Conservation (phyloP, 2,113 vertebrate genomes). For the Podarcis cretensis region DNA sequence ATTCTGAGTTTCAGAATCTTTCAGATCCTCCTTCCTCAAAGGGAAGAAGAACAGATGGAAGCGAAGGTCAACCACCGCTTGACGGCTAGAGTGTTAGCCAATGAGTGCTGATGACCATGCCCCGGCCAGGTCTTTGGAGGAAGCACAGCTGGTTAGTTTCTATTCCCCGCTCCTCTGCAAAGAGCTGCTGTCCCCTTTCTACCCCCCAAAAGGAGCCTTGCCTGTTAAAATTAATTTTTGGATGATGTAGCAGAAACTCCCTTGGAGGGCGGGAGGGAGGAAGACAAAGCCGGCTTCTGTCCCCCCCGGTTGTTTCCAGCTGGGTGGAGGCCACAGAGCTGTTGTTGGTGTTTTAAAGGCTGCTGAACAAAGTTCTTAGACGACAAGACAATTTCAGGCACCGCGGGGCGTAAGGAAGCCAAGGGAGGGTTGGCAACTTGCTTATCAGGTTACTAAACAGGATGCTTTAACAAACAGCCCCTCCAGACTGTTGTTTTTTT, state of each 20-base stretch:
- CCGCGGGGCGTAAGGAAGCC: slow-evolving; percentile 54
- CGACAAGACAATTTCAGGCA: slow-evolving; percentile 58
- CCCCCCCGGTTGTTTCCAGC: slow-evolving; percentile 61
- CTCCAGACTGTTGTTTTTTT: too few relatives aligned
- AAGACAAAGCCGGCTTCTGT: slow-evolving; percentile 68
- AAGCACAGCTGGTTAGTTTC: not conserved
- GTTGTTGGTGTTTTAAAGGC: slow-evolving; percentile 69
- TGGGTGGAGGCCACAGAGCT: slow-evolving; percentile 66
- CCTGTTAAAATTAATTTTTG: slow-evolving; percentile 32
- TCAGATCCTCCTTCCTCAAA: not conserved
- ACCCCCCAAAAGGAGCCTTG: not conserved
- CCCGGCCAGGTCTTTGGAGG: not conserved
- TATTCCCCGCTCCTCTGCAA: not conserved
- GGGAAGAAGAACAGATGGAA: too few relatives aligned
- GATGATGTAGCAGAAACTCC: slow-evolving; percentile 58
- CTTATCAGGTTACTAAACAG: slow-evolving; percentile 68
- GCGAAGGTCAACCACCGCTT: not conserved
- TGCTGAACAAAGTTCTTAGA: slow-evolving; percentile 69
- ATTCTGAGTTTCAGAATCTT: not conserved
- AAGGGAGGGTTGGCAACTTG: slow-evolving; percentile 66
- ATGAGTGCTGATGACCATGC: too few relatives aligned
- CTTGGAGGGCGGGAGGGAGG: slow-evolving; percentile 40
- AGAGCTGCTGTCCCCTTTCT: not conserved
- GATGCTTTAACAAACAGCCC: not conserved
- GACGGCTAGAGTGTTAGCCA: too few relatives aligned